Percentiles rank a stretch among this genome's conserved stretches.
Evolutionary conservation across 2,113 vertebrate genomes (phyloP).

Genomic region (Dunckerocampus dactyliophorus): DNA sequence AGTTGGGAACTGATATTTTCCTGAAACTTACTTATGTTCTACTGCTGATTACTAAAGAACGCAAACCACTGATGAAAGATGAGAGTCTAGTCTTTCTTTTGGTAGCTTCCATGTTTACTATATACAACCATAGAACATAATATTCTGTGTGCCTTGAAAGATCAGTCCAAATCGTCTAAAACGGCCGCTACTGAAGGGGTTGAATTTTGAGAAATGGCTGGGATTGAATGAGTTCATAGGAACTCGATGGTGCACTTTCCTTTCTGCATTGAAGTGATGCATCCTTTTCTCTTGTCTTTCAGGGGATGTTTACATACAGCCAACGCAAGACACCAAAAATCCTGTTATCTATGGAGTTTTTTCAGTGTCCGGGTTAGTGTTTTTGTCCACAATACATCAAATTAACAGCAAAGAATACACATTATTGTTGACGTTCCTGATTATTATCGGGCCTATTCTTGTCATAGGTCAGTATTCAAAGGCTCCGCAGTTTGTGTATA

Average conservation of each 20-base stretch:
- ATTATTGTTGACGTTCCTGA: background rate
- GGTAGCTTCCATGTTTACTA: no score
- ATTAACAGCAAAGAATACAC: background rate
- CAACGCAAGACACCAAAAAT: slow-evolving; percentile 93
- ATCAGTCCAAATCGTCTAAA: no score
- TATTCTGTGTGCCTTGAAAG: no score
- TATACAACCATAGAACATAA: no score
- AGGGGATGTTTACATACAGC: slow-evolving; percentile 97
- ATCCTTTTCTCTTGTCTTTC: slow-evolving; percentile 51
- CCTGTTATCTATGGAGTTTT: slow-evolving; percentile 94
- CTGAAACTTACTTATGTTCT: no score
- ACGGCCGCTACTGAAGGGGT: no score
- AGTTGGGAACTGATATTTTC: no score
- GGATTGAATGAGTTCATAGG: no score
- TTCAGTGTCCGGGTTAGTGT: slow-evolving; percentile 88
- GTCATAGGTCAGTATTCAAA: slow-evolving; percentile 88
- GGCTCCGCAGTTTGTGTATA: slow-evolving; percentile 96
- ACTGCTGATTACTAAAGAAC: no score
- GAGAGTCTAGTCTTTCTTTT: no score
- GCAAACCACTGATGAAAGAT: no score
- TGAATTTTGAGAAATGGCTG: no score
- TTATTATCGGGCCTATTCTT: background rate
- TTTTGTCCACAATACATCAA: background rate
- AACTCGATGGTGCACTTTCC: slow-evolving; percentile 22
- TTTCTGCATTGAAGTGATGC: slow-evolving; percentile 32